These are phyloP conservation scores for Crepidodera aurea DNA, from an alignment of 2,888 invertebrate species.

Conservation along the genomic window DNA sequence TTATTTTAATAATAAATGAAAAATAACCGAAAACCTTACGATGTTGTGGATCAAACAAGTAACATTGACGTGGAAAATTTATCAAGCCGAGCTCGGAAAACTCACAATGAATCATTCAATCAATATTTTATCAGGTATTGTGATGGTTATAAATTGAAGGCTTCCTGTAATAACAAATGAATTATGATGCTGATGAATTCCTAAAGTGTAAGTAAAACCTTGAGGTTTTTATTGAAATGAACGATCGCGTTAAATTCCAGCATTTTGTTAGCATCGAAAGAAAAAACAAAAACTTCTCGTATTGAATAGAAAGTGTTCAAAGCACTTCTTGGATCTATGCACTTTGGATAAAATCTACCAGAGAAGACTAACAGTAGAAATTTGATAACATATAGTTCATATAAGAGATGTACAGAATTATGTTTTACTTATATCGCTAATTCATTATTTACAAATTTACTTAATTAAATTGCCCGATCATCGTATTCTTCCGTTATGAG, in stretches of 20 bases:
- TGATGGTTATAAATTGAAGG: slow-evolving; percentile 9
- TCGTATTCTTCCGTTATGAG: too few relatives aligned
- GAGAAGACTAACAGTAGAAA: too few relatives aligned
- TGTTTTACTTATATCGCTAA: too few relatives aligned
- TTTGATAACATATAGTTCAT: too few relatives aligned
- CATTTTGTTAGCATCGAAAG: too few relatives aligned
- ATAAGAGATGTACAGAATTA: too few relatives aligned
- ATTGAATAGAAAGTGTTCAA: too few relatives aligned
- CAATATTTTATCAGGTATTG: slow-evolving; percentile 14
- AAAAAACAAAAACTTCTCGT: too few relatives aligned
- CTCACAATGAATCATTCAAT: slow-evolving; percentile 10
- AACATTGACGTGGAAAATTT: slow-evolving; percentile 4
- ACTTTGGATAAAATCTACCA: too few relatives aligned
- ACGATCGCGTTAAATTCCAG: not conserved
- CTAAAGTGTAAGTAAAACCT: not conserved
- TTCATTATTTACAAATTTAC: too few relatives aligned
- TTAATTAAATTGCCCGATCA: too few relatives aligned
- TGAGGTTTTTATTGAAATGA: not conserved
- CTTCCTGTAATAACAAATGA: slow-evolving; percentile 9
- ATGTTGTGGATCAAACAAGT: not conserved
- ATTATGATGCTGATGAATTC: not conserved
- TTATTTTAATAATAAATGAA: not conserved
- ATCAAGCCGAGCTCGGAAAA: slow-evolving; percentile 2
- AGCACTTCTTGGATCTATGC: too few relatives aligned
- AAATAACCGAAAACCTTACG: not conserved